phyloP scores from a whole-genome alignment of 2,797 vertebrate genomes.

The Hippocampus kuda region DNA sequence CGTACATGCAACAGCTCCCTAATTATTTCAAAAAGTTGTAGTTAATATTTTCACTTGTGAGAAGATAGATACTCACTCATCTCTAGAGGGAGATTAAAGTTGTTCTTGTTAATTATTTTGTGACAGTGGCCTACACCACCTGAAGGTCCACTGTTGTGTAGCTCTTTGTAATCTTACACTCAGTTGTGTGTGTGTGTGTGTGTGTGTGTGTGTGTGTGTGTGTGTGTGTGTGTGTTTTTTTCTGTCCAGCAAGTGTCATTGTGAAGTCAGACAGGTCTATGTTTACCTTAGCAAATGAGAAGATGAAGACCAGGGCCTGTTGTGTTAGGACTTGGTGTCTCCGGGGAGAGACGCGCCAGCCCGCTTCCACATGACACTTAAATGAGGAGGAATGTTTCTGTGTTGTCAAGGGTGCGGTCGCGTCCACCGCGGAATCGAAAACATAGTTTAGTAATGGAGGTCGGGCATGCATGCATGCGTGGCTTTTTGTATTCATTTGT shows the following conservation, averaged over 20 bases:
- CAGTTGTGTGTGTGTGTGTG: too few species aligned
- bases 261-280: constrained; percentile 35
- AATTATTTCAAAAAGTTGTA: not conserved
- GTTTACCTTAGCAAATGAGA: constrained; percentile 47
- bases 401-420: constrained; percentile 47
- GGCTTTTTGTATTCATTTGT: not conserved
- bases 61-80: not conserved
- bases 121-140: not conserved
- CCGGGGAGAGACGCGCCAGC: constrained; percentile 14
- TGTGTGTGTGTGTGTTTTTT: constrained; percentile 11
- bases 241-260: constrained; percentile 11
- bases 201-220: too few species aligned
- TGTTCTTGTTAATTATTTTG: not conserved
- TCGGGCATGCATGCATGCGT: not conserved
- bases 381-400: constrained; percentile 39
- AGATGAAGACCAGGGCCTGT: constrained; percentile 20
- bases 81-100: not conserved
- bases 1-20: not conserved
- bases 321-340: constrained; percentile 29
- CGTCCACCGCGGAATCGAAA: constrained; percentile 3
- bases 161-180: too few species aligned
- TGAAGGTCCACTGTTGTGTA: too few species aligned
- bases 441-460: not conserved
- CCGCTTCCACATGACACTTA: constrained; percentile 33
- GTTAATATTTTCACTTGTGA: not conserved